phyloP scores from a whole-genome alignment of 2,888 invertebrate species.

The Stenurella melanura region DNA sequence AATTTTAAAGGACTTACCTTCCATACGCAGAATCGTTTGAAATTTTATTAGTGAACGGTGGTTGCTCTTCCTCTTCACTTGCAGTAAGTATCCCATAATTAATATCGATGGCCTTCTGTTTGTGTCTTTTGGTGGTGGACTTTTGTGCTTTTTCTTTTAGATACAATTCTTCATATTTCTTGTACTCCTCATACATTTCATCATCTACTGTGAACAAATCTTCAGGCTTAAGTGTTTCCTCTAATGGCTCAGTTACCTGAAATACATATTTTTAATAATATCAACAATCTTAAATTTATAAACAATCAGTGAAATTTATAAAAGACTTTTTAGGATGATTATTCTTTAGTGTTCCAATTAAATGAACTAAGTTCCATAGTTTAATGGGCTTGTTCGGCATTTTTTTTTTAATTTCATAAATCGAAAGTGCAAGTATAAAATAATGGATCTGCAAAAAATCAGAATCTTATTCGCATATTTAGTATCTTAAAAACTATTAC shows the following conservation, averaged over 20 bases:
- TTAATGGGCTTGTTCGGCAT: no score
- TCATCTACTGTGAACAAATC: slow-evolving; percentile 70
- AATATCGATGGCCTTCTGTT: slow-evolving; percentile 58
- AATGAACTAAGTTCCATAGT: no score
- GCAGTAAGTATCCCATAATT: slow-evolving; percentile 55
- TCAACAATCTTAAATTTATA: no score
- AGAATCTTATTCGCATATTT: no score
- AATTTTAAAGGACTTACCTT: slow-evolving; percentile 77
- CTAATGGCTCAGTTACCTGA: slow-evolving; percentile 40
- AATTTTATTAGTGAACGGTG: slow-evolving; percentile 66
- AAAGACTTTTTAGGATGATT: no score
- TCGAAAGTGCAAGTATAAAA: no score
- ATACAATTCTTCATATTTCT: slow-evolving; percentile 71
- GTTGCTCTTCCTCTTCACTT: slow-evolving; percentile 68
- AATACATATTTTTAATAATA: no score
- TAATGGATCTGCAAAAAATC: no score
- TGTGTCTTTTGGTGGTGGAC: slow-evolving; percentile 56
- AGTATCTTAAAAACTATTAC: no score
- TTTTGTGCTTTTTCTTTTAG: slow-evolving; percentile 68
- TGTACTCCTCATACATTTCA: slow-evolving; percentile 71
- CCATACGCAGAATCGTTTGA: slow-evolving; percentile 88
- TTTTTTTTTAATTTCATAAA: no score
- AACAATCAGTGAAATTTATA: no score
- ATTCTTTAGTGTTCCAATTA: no score
- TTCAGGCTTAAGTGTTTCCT: slow-evolving; percentile 60